Conservation (phyloP, 2,113 vertebrate species). For the Neoarius graeffei region DNA sequence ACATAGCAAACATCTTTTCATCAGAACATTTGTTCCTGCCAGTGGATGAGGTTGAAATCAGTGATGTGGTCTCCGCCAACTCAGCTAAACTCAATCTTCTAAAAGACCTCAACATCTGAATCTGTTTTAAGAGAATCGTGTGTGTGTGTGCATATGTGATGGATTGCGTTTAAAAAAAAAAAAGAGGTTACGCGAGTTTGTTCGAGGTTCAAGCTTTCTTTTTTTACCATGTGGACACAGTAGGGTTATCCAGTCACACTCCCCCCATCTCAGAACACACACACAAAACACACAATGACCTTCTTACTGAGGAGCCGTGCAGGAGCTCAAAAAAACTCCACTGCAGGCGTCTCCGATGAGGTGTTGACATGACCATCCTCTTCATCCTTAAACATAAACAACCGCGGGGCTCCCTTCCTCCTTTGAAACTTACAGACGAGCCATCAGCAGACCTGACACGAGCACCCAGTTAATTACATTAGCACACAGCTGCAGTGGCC, state of each 20-base stretch:
- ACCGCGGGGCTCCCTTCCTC: slow-evolving; percentile 6
- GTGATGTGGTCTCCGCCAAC: slow-evolving; percentile 8
- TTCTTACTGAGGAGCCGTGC: slow-evolving; percentile 28
- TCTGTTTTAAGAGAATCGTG: neutral
- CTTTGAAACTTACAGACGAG: slow-evolving; percentile 17
- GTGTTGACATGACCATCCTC: slow-evolving; percentile 48
- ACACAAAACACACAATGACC: slow-evolving; percentile 10
- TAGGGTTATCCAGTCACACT: slow-evolving; percentile 17
- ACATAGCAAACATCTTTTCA: neutral
- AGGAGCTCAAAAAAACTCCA: slow-evolving; percentile 39
- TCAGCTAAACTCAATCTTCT: slow-evolving; percentile 1
- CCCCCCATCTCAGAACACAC: slow-evolving; percentile 9
- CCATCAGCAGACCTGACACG: neutral
- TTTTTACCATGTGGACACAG: slow-evolving; percentile 52
- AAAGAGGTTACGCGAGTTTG: slow-evolving; percentile 23
- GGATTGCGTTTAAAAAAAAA: neutral
- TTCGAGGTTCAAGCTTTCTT: neutral
- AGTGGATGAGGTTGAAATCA: neutral
- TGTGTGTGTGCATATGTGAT: neutral
- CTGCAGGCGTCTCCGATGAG: slow-evolving; percentile 30
- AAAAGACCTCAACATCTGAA: slow-evolving; percentile 19
- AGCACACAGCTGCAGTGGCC: neutral
- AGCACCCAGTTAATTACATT: slow-evolving; percentile 10
- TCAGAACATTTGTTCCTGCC: neutral
- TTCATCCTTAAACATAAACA: slow-evolving; percentile 49